Evolutionary conservation across 2,888 invertebrate species (phyloP).

Genomic region (Carpatolechia fugitivella): DNA sequence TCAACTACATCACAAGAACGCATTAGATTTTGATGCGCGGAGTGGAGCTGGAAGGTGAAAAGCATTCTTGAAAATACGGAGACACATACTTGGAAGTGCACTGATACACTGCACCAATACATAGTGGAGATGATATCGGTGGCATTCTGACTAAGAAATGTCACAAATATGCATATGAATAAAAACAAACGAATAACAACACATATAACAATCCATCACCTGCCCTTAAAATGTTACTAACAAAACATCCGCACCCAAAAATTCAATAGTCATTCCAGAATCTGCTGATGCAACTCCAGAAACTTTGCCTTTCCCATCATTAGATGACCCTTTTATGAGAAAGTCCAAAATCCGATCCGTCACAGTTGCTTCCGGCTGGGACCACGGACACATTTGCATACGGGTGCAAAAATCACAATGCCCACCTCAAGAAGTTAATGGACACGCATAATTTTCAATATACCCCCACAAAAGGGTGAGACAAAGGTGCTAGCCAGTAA

Average conservation of each 20-base stretch:
- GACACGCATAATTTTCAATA: conserved; percentile 59
- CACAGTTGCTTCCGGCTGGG: conserved; percentile 55
- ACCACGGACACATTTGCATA: conserved; percentile 51
- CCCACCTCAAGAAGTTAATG: conserved; percentile 64
- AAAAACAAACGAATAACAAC: not conserved
- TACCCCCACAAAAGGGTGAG: conserved; percentile 62
- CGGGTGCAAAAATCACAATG: conserved; percentile 64
- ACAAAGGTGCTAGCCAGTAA: conserved; percentile 58
- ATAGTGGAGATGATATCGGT: too few relatives aligned
- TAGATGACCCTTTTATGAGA: conserved; percentile 54
- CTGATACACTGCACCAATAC: too few relatives aligned
- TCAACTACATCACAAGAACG: too few relatives aligned
- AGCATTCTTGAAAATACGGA: not conserved
- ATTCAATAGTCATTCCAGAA: conserved; percentile 15
- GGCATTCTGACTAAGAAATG: too few relatives aligned
- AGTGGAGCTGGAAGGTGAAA: too few relatives aligned
- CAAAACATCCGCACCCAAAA: not conserved
- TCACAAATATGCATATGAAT: too few relatives aligned
- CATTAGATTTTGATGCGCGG: too few relatives aligned
- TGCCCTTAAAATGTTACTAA: too few relatives aligned
- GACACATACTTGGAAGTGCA: not conserved
- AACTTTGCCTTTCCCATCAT: conserved; percentile 44
- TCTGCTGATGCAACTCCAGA: conserved; percentile 20
- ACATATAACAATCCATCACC: too few relatives aligned
- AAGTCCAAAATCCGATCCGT: conserved; percentile 61